Percentiles rank a stretch among this genome's conserved stretches.
Conservation (phyloP, 1,140 invertebrate genomes). For the Coboldia fuscipes region DNA sequence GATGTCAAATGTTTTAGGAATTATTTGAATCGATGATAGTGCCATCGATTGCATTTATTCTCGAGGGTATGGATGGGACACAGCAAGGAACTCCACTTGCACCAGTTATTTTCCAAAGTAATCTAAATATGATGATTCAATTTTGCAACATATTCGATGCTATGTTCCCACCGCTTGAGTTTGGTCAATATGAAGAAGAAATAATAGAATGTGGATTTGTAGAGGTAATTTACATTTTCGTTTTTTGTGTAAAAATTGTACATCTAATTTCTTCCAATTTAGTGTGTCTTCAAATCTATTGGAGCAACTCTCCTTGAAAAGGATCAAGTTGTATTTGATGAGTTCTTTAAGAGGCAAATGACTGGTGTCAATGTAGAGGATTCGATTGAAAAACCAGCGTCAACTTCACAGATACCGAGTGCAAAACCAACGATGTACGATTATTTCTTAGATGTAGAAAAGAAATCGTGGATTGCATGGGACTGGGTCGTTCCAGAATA, state of each 20-base stretch:
- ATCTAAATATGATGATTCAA: slow-evolving; percentile 68
- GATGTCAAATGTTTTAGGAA: neutral
- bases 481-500: slow-evolving; percentile 52
- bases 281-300: slow-evolving; percentile 62
- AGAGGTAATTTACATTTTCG: slow-evolving; percentile 13
- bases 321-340: slow-evolving; percentile 49
- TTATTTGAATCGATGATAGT: slow-evolving; percentile 21
- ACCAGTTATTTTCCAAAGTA: slow-evolving; percentile 61
- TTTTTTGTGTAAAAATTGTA: no score
- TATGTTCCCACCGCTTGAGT: slow-evolving; percentile 24
- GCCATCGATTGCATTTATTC: slow-evolving; percentile 44
- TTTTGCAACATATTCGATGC: slow-evolving; percentile 62
- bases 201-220: slow-evolving; percentile 50
- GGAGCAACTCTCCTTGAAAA: slow-evolving; percentile 53
- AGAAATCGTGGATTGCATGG: slow-evolving; percentile 71
- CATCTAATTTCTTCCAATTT: slow-evolving; percentile 7
- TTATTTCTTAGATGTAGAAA: slow-evolving; percentile 49
- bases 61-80: slow-evolving; percentile 51
- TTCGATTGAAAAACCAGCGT: slow-evolving; percentile 33
- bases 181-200: slow-evolving; percentile 26
- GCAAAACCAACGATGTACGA: slow-evolving; percentile 49
- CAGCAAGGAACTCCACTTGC: slow-evolving; percentile 50
- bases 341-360: slow-evolving; percentile 51
- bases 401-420: slow-evolving; percentile 35
- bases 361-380: slow-evolving; percentile 44